Evolutionary conservation across 2,888 invertebrate genomes (phyloP).

Genomic region (Venustoraphidia nigricollis): DNA sequence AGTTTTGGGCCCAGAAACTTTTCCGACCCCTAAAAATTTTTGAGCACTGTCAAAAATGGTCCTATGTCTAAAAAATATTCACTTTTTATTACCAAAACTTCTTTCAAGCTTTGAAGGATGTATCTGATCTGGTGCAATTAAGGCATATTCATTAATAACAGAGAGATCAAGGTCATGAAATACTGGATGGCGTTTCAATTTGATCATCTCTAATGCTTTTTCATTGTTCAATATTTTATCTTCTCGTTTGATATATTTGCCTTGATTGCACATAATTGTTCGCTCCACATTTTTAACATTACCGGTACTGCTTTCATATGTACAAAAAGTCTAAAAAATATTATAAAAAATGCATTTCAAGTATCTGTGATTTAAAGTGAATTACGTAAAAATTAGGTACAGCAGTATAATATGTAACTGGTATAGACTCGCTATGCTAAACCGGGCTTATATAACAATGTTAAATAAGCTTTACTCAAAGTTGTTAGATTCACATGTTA

Average conservation of each 20-base stretch:
- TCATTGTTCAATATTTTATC: constrained; percentile 14
- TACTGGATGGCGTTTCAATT: constrained; percentile 15
- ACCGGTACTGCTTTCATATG: constrained; percentile 10
- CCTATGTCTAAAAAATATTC: too few species aligned
- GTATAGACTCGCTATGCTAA: too few species aligned
- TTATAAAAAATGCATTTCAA: neutral
- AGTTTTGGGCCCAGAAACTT: too few species aligned
- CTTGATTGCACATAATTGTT: constrained; percentile 19
- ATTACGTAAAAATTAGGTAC: too few species aligned
- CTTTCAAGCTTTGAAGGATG: constrained; percentile 17
- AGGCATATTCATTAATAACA: constrained; percentile 15
- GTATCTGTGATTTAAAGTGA: too few species aligned
- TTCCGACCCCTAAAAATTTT: too few species aligned
- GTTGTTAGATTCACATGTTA: too few species aligned
- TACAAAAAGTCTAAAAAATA: constrained; percentile 11
- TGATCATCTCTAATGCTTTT: constrained; percentile 15
- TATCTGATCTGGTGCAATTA: constrained; percentile 20
- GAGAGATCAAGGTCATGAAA: constrained; percentile 13
- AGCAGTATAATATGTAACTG: too few species aligned
- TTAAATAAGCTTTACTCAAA: too few species aligned
- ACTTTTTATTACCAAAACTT: constrained; percentile 16
- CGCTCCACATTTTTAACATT: constrained; percentile 16
- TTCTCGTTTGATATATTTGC: constrained; percentile 15
- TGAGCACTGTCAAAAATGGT: too few species aligned
- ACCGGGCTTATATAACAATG: too few species aligned